Evolutionary conservation across 2,888 invertebrate genomes (phyloP), one percentile per base, ranked within the genome.

Genomic region (Chesias legatella): DNA sequence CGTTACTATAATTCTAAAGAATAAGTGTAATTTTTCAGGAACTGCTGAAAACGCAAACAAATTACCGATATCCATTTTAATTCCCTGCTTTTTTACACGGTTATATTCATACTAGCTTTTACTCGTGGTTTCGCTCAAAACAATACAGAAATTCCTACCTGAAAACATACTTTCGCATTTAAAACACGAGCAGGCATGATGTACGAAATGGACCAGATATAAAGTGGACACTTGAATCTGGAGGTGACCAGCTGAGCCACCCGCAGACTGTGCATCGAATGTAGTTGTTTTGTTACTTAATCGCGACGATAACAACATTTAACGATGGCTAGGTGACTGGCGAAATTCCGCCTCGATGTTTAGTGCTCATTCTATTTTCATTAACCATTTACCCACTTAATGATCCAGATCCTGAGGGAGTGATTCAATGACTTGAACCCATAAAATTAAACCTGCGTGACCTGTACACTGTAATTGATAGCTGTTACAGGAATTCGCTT

Each of bases 281-380:
- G 71, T 68, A 80, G 76, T 83, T 86, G 84, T 85, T 85, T 83
- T 81, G 85, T 85, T 85, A 80, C 86, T 85, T 86, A 86, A 86
- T 88, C 86, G 85, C 78, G 76, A 78, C 86, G 84, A 86, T 86
- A 88, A 88, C 86, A 77, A 78, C 83, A 73, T 86, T 88, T 88
- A 88, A 88, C 83, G 86, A 88, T 83, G 80, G 78, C 85, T 84
- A 88, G 86, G 86, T 88, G 86, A 88, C 86, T 88, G 80, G 86
- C 85, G 69, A 82, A 88, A 85, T 83, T 85, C 80, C 83, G 80
- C 85, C 78, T 72, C 82, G 79, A 86, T 88, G 85, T 88, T 88
- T 88, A 88, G 86, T 86, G 75, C 85, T 86, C 86, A 84, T 88
- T 86, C 84, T 82, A 79, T 86, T 88, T 88, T 86, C 86, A 88